Evolutionary conservation across 2,888 invertebrate genomes (phyloP), one percentile per base, ranked within the genome.

Genomic region (Sipha maydis): DNA sequence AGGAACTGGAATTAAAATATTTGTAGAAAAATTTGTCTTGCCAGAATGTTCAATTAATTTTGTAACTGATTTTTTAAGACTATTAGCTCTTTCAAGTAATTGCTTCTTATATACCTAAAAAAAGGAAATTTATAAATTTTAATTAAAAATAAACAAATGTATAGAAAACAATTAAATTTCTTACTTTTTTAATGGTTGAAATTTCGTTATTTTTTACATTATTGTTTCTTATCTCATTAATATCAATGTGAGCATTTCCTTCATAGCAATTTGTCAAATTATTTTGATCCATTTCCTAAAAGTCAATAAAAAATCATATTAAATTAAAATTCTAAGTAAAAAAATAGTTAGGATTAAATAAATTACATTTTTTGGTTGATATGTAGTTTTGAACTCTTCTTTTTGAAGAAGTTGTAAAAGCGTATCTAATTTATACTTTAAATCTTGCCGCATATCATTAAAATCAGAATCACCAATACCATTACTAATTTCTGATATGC

Each of bases 11-110:
- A 31, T 78, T 78, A 41, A 54, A 67, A 85, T 67, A 75, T 48
- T 86, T 31, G 79, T 56, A 38, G 80, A 38, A 82, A 56, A 82
- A 67, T 19, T 54, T 21, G 41, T 41, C 56, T 93, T 94, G 91
- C 96, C 96, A 1, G 96, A 95, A 21, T 96, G 95, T 91, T 96
- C 96, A 82, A 97, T 95, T 73, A 97, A 94, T 91, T 94, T 95
- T 90, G 96, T 93, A 89, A 97, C 95, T 38, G 96, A 96, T 91
- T 95, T 95, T 92, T 97, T 97, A 90, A 97, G 93, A 92, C 96
- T 97, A 91, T 96, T 96, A 31, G 96, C 96, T 85, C 97, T 92
- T 77, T 92, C 93, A 92, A 94, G 93, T 82, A 94, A 91, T 71
- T 93, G 92, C 90, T 93, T 93, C 90, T 92, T 90, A 73, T 89